Base-by-base conservation (phyloP, 2,888 invertebrate genomes). In the Diachrysia chrysitis region DNA sequence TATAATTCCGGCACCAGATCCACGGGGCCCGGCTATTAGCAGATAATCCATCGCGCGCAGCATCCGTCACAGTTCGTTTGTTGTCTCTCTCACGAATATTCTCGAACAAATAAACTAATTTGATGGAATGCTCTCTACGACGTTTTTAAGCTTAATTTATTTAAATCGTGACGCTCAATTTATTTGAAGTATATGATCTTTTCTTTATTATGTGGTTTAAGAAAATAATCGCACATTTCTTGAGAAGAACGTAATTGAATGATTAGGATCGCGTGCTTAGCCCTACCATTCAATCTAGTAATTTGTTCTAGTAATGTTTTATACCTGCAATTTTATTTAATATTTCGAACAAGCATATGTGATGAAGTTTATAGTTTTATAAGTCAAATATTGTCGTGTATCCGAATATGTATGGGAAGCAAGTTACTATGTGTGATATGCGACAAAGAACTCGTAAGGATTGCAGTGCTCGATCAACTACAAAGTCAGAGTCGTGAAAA, bases 51-150 rank as follows among this genome's bases (percentile, higher is more conserved):
- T 14, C 19, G 17, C 4, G 12, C 48, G 48, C 48, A 51, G 21
- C 10, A 51, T 51, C 48, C 48, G 21, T 51, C 48, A 51, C 48
- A 51, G 19, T 21, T 51, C 48, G 10, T 48, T 21, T 51, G 48
- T 51, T 42, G 42, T 42, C 0, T 42, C 19, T 21, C 14, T 19
- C 21, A 12, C 19, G 21, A 51, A 51, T 21, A 51, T 51, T 51
- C 10, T 3, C 48, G 2, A 21, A 21, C 48, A 51, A 51, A 51
- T 51, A 21, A 21, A 51, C 19, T 51, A 3, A 42, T 51, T 51
- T 21, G 21, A 51, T 51, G 48, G 48, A 21, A 7, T 5, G 48
- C 19, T 19, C 3, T 48, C 19, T 19, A 3, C 21, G 2, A 6
- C 12, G 19, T 10, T 21, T 9, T 3, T 9, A 51, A 3, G 12